Percentiles rank a stretch among this genome's conserved stretches.
These are phyloP conservation scores for Alosa sapidissima DNA, from an alignment of 2,797 vertebrate species.

Conservation along the genomic window DNA sequence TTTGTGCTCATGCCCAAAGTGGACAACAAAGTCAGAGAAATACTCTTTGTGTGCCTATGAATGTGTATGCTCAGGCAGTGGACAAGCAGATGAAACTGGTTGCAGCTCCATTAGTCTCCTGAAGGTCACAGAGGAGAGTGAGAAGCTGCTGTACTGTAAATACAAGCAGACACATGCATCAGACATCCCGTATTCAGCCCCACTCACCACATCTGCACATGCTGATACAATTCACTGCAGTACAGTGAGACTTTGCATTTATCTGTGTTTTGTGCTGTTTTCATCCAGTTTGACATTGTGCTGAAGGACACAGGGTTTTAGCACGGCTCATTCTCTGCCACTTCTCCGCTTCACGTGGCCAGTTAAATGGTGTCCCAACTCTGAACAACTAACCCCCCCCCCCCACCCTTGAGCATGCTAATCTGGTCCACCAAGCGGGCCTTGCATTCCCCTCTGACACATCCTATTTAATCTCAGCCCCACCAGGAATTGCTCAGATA, in stretches of 20 bases:
- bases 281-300: background rate
- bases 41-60: background rate
- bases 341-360: constrained; percentile 24
- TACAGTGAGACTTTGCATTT: background rate
- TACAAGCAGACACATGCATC: background rate
- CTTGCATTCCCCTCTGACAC: constrained; percentile 68
- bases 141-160: background rate
- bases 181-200: background rate
- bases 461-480: constrained; percentile 77
- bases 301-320: constrained; percentile 40
- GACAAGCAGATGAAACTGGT: background rate
- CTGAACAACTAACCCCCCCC: constrained; percentile 36
- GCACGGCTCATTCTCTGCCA: background rate
- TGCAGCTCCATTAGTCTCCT: background rate
- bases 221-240: constrained; percentile 13
- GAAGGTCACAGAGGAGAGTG: background rate
- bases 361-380: constrained; percentile 46
- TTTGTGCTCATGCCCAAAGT: background rate
- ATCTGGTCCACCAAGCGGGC: constrained; percentile 65
- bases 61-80: background rate
- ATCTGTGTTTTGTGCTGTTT: constrained; percentile 16
- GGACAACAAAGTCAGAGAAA: background rate
- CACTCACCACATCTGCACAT: background rate
- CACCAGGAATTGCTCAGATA: constrained; percentile 74
- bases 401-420: constrained; percentile 63